A percentile compares a stretch with the other conserved stretches of the same genome.
Evolutionary conservation across 2,888 invertebrate genomes (phyloP).

Genomic region (Phalera bucephala): DNA sequence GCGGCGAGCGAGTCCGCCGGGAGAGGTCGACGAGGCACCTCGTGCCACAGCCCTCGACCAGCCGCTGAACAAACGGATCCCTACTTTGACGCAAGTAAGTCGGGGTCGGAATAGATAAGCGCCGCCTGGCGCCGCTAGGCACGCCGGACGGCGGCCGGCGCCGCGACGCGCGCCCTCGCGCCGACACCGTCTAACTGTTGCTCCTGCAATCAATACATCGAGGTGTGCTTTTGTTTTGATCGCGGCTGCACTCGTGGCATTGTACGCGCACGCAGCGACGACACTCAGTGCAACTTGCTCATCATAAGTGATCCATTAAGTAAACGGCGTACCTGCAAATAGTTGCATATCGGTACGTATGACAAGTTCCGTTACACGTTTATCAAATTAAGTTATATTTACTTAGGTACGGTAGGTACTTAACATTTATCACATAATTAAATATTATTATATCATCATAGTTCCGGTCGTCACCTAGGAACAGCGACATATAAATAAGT

Average conservation of each 20-base stretch:
- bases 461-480: no score
- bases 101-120: background rate
- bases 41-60: conserved; percentile 7
- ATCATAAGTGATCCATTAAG: no score
- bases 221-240: conserved; percentile 62
- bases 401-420: no score
- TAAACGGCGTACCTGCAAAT: no score
- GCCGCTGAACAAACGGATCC: conserved; percentile 5
- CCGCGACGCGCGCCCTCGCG: conserved; percentile 5
- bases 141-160: conserved; percentile 3
- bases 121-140: no score
- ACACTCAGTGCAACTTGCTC: background rate
- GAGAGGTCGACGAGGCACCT: conserved; percentile 21
- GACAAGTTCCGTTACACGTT: no score
- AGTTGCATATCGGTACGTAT: no score
- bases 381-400: no score
- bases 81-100: conserved; percentile 12
- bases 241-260: conserved; percentile 23
- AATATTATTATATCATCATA: no score
- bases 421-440: no score
- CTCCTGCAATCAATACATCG: conserved; percentile 50
- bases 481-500: no score
- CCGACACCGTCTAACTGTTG: conserved; percentile 46
- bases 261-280: conserved; percentile 19
- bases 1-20: conserved; percentile 28